Conservation (phyloP, 1,140 invertebrate species). For the Drosophila tropicalis region DNA sequence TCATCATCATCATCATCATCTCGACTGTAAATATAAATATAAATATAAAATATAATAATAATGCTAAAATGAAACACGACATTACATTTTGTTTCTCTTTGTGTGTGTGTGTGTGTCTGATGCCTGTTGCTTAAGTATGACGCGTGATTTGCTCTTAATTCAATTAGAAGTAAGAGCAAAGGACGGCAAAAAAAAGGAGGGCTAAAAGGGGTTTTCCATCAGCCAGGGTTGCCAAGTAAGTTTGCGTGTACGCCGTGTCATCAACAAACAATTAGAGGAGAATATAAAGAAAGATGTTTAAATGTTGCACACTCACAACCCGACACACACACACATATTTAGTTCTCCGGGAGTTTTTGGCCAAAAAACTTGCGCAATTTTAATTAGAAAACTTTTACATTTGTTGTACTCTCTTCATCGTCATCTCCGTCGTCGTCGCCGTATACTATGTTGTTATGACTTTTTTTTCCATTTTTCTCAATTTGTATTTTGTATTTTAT, state of each 20-base stretch:
- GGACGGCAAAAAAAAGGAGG: no score
- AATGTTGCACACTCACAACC: background rate
- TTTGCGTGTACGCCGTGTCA: background rate
- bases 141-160: slow-evolving; percentile 13
- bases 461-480: slow-evolving; percentile 14
- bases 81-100: slow-evolving; percentile 47
- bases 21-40: slow-evolving; percentile 62
- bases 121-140: slow-evolving; percentile 1
- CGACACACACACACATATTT: slow-evolving; percentile 7
- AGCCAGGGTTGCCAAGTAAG: slow-evolving; percentile 9
- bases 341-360: slow-evolving; percentile 11
- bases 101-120: slow-evolving; percentile 27
- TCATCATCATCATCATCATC: slow-evolving; percentile 44
- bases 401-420: slow-evolving; percentile 38
- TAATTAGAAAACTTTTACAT: slow-evolving; percentile 78
- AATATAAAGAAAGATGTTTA: slow-evolving; percentile 29
- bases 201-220: background rate
- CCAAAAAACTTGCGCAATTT: slow-evolving; percentile 68
- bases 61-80: slow-evolving; percentile 56
- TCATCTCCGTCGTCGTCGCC: background rate
- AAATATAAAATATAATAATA: slow-evolving; percentile 60
- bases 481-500: slow-evolving; percentile 16
- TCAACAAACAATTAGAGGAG: slow-evolving; percentile 54
- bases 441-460: background rate
- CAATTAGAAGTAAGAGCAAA: background rate